Evolutionary conservation across 1,140 invertebrate species (phyloP).

Genomic region (Microplitis mediator): DNA sequence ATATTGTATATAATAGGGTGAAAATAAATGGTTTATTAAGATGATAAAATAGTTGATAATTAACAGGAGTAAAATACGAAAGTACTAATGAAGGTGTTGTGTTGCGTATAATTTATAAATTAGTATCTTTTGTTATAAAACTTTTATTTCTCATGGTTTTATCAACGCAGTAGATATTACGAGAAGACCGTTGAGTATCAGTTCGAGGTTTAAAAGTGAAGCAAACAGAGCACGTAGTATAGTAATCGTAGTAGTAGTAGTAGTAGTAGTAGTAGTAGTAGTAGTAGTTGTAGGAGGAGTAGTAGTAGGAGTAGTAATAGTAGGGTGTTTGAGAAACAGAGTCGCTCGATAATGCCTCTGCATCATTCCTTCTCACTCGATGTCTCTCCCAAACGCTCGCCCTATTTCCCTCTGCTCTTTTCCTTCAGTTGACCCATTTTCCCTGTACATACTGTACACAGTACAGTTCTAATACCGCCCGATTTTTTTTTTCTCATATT

Average conservation of each 20-base stretch:
- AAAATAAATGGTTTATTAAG: no score
- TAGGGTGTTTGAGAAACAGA: neutral
- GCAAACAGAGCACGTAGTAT: neutral
- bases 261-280: neutral
- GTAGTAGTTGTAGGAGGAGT: no score
- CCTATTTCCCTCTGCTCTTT: conserved; percentile 23
- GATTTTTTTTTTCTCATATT: neutral
- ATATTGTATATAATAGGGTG: no score
- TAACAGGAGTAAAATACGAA: no score
- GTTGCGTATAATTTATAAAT: neutral
- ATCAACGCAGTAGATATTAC: conserved; percentile 10
- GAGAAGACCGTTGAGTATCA: conserved; percentile 6
- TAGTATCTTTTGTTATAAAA: neutral
- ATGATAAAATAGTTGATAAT: no score
- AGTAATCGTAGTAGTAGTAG: neutral
- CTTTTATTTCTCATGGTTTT: neutral
- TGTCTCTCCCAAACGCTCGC: conserved; percentile 25
- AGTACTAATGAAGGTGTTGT: neutral
- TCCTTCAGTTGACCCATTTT: conserved; percentile 19
- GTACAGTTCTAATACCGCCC: neutral
- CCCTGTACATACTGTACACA: neutral
- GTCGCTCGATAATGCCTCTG: conserved; percentile 40
- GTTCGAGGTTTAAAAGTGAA: neutral
- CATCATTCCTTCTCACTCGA: conserved; percentile 19
- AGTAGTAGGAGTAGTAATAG: no score